Conservation (phyloP, 2,113 vertebrate genomes). For the Galbula dea region DNA sequence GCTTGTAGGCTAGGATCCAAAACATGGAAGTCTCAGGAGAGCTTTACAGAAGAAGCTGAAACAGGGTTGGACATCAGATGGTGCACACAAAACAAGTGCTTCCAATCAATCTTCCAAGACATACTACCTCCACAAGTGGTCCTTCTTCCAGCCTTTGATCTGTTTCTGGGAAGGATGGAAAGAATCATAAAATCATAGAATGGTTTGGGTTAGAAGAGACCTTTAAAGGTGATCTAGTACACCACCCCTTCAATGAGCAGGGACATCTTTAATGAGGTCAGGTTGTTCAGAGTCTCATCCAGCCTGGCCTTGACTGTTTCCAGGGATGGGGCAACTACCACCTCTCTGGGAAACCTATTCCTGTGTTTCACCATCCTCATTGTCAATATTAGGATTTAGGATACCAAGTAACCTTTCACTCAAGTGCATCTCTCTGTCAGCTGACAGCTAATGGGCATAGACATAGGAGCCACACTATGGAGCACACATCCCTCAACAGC, state of each 20-base stretch:
- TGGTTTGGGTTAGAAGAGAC: neutral
- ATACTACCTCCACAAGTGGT: neutral
- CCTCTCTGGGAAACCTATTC: neutral
- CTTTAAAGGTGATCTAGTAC: neutral
- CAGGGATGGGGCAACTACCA: neutral
- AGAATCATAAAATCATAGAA: neutral
- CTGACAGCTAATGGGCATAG: neutral
- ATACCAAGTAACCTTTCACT: neutral
- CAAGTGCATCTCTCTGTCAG: neutral
- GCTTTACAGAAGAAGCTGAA: neutral
- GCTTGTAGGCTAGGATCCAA: neutral
- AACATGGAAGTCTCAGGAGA: neutral
- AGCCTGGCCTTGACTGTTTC: neutral
- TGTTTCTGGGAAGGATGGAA: neutral
- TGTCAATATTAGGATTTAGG: neutral
- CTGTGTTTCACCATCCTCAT: neutral
- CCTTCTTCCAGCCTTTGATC: neutral
- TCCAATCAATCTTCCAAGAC: neutral
- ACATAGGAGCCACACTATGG: neutral
- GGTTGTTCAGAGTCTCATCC: neutral
- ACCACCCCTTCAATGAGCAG: neutral
- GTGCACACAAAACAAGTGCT: neutral
- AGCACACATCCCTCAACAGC: neutral
- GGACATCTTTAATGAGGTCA: neutral
- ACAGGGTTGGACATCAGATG: neutral